Percentiles rank a stretch among this genome's conserved stretches.
Evolutionary conservation across 2,888 invertebrate genomes (phyloP).

Genomic region (Polymixis lichenea): DNA sequence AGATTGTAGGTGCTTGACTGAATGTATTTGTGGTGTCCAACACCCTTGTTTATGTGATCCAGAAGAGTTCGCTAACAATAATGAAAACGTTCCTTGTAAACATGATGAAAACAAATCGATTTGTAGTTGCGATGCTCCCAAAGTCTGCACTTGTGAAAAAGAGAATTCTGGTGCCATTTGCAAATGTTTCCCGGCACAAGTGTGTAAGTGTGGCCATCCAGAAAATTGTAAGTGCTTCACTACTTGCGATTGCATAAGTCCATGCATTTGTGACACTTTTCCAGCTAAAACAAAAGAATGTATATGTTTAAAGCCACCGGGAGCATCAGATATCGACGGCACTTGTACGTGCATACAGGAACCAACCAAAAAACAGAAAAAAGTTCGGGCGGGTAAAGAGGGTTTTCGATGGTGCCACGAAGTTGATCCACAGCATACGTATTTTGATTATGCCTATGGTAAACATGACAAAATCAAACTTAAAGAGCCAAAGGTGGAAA

Average conservation of each 20-base stretch:
- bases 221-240: conserved; percentile 81
- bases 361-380: conserved; percentile 76
- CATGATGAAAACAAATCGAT: conserved; percentile 73
- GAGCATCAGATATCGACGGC: conserved; percentile 68
- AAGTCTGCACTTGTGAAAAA: conserved; percentile 76
- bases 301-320: conserved; percentile 73
- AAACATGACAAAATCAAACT: conserved; percentile 79
- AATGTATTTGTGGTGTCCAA: conserved; percentile 80
- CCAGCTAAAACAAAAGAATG: conserved; percentile 72
- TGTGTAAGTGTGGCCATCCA: conserved; percentile 81
- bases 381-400: conserved; percentile 80
- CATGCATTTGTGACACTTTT: conserved; percentile 80
- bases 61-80: conserved; percentile 52
- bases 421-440: conserved; percentile 84
- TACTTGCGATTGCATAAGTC: conserved; percentile 78
- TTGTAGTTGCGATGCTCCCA: conserved; percentile 75
- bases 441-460: conserved; percentile 84
- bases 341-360: conserved; percentile 73
- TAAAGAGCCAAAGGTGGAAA: conserved; percentile 73
- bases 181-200: conserved; percentile 75
- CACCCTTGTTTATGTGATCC: conserved; percentile 79
- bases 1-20: conserved; percentile 75
- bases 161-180: conserved; percentile 67
- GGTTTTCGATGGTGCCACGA: conserved; percentile 86
- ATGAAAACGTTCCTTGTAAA: conserved; percentile 69